Percentiles rank a stretch among this genome's conserved stretches.
Evolutionary conservation across 2,888 invertebrate genomes (phyloP).

Genomic region (Allacma fusca): DNA sequence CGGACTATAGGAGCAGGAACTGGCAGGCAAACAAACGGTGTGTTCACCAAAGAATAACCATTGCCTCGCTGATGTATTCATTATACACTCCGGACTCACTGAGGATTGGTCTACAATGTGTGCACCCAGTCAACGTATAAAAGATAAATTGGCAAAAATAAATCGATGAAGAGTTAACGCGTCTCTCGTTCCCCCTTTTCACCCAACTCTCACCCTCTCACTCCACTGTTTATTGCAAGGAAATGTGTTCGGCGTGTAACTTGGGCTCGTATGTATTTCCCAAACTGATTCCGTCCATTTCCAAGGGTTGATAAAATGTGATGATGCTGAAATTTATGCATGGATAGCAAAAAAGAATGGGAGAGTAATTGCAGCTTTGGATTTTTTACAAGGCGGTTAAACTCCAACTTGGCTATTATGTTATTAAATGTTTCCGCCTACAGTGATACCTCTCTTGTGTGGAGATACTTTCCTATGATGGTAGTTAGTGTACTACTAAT

Average conservation of each 20-base stretch:
- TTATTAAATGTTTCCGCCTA: constrained; percentile 35
- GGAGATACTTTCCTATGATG: no score
- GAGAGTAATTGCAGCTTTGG: constrained; percentile 31
- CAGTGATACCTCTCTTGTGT: neutral
- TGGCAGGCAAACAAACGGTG: constrained; percentile 23
- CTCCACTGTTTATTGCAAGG: neutral
- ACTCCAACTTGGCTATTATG: constrained; percentile 18
- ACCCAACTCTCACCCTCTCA: neutral
- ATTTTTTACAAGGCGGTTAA: constrained; percentile 26
- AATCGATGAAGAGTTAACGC: constrained; percentile 21
- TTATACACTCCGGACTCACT: constrained; percentile 10
- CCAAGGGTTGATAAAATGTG: neutral
- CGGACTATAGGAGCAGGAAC: neutral
- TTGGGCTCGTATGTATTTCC: neutral
- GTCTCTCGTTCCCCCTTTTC: neutral
- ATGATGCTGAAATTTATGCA: constrained; percentile 34
- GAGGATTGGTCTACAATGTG: neutral
- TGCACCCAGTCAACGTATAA: neutral
- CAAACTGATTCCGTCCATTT: neutral
- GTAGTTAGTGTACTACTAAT: no score
- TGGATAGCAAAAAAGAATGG: constrained; percentile 29
- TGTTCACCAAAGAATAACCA: neutral
- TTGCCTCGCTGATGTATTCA: constrained; percentile 34
- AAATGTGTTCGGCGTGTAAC: neutral
- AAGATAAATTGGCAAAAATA: constrained; percentile 39